Evolutionary conservation across 2,888 invertebrate genomes (phyloP), one percentile per base, ranked within the genome.

Genomic region (Nemapogon koenigi): DNA sequence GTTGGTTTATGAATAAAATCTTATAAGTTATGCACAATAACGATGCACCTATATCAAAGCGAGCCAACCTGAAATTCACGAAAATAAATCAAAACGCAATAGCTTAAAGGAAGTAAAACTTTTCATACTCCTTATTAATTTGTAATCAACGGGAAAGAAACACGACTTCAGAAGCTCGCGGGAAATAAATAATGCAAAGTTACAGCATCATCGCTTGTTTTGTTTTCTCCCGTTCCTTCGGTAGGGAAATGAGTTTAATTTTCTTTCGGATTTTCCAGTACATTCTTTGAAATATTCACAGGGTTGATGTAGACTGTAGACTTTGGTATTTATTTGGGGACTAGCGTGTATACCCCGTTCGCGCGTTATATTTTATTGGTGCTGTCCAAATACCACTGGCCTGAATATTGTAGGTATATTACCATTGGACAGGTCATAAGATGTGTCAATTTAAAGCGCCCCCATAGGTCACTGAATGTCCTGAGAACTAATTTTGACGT

Each of bases 201-300:
- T 19, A 17, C 35, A 35, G 18, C 39, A 28, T 39, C 33, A 19
- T 10, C 27, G 15, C 22, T 11, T 22, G 19, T 46, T 53, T 54
- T 53, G 53, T 51, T 55, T 52, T 50, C 43, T 43, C 50, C 48
- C 45, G 42, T 35, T 39, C 43, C 51, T 47, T 43, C 39, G 48
- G 43, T 41, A 37, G 30, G 47, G 44, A 46, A 46, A 35, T 43
- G 50, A 55, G 55, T 57, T 57, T 48, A 52, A 60, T 55, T 54
- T 57, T 51, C 50, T 51, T 49, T n/a, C n/a, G n/a, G n/a, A n/a
- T n/a, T n/a, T 41, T 35, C 36, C 16, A 27, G 28, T 50, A n/a
- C n/a, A 57, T 46, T 57, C 57, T 48, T 42, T 47, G 44, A 53
- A 49, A 54, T 53, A 56, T 56, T 56, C 54, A 50, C 48, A 43